These are phyloP conservation scores for Calyptomena viridis DNA, from an alignment of 2,113 vertebrate genomes.

Conservation along the genomic window DNA sequence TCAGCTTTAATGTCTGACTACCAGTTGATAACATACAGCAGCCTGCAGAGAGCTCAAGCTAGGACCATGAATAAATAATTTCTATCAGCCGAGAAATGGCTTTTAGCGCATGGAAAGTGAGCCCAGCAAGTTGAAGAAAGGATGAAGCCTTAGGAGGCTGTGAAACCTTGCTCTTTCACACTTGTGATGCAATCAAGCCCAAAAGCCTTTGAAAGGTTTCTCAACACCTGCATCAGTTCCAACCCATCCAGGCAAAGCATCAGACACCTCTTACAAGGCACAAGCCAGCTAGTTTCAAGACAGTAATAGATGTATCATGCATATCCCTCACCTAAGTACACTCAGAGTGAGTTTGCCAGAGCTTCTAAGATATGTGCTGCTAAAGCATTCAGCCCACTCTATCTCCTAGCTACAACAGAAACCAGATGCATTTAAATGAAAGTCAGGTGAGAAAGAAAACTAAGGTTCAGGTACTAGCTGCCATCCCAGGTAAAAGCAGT, in stretches of 20 bases:
- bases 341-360: neutral
- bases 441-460: neutral
- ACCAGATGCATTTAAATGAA: neutral
- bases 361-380: neutral
- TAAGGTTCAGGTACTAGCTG: neutral
- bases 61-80: neutral
- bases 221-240: neutral
- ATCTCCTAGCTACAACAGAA: neutral
- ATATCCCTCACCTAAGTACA: neutral
- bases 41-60: neutral
- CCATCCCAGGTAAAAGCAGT: neutral
- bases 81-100: neutral
- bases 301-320: accelerated
- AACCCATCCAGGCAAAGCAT: neutral
- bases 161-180: neutral
- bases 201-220: neutral
- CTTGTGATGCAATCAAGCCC: neutral
- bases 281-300: neutral
- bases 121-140: neutral
- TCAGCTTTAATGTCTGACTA: neutral
- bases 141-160: neutral
- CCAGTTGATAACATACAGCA: neutral
- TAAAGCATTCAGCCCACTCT: neutral
- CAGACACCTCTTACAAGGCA: neutral
- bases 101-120: neutral